Base-by-base conservation (phyloP, 1,140 invertebrate genomes). In the Hirudo medicinalis region DNA sequence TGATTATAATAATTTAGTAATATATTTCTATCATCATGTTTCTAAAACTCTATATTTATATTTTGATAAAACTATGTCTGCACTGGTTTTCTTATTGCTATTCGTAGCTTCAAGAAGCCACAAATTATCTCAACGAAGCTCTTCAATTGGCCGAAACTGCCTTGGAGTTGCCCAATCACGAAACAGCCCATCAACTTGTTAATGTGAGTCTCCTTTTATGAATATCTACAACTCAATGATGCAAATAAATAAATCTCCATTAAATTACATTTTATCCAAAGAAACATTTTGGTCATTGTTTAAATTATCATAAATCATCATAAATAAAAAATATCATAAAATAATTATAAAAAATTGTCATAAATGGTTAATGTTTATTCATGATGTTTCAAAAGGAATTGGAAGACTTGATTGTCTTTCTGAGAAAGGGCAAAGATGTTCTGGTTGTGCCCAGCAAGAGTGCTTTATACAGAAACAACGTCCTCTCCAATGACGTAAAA, bases 341-440 rank as follows among this genome's bases (percentile, higher is more conserved):
- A 60, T 60, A 60, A 6, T 60, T 27, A 60, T 15, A 22, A 5
- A 6, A 6, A 22, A 22, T n/a, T 60, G 55, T 60, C 4, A 60
- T 60, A 60, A 60, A 60, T 60, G 55, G 13, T 25, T 63, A 25
- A 63, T 63, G 9, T 13, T 13, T 63, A 19, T 63, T 63, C 15
- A 13, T 63, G 57, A 63, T 63, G 15, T 63, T 63, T 32, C 13
- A 25, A 32, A 22, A 63, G 57, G 29, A 25, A 32, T 63, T 63
- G 29, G 57, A 63, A 6, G 29, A 63, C 19, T 63, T 63, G 20
- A 32, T 63, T 13, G 29, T 32, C 22, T 63, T 63, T 15, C 29
- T 63, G 57, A 63, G 57, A 63, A 63, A 63, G 57, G 29, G 57
- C 29, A 63, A 63, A 11, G 57, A 63, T 15, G 22, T 63, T 13